Base-by-base conservation (phyloP, 1,140 invertebrate species). In the Bombus waltoni region DNA sequence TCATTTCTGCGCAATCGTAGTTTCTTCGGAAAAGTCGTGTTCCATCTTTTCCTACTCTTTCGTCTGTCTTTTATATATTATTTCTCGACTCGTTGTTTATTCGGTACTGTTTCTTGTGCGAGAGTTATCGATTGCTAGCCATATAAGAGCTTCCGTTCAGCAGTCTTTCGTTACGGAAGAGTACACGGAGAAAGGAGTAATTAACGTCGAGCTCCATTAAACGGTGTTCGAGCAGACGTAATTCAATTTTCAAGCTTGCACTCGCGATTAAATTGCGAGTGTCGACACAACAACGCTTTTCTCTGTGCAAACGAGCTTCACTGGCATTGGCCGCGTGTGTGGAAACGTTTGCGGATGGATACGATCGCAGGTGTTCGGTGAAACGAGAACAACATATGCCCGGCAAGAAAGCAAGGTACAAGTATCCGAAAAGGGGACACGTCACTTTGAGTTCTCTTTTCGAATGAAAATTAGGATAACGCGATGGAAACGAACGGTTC, bases 381-480 rank as follows among this genome's bases (percentile, higher is more conserved):
- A 66, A 71, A 44, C 44, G 22, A 81, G 80, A 89, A 90, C 86
- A 90, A 91, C 38, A 89, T 82, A 66, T 66, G 89, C 89, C 89
- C 89, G 89, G 89, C 68, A 83, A 87, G 87, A 90, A 90, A 88
- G 87, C 89, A 91, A 88, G 89, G 87, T 90, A 90, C 88, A 87
- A 84, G 81, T 65, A 87, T 79, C 73, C 73, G 86, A 83, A 59
- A 79, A 42, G 70, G 47, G 38, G 18, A 44, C 40, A 11, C 32
- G 62, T 6, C 32, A 25, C 59, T 13, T 59, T n/a, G 28, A 5
- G 73, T 74, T 42, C 68, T 25, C 59, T 44, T 75, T 84, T 66
- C 81, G 85, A 77, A 59, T 72, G 71, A 79, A 78, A 87, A 89
- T 89, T 89, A 90, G 78, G 32, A 71, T 72, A 75, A 59, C 73